phyloP scores from a whole-genome alignment of 2,888 invertebrate genomes.

The Dasysyrphus albostriatus region DNA sequence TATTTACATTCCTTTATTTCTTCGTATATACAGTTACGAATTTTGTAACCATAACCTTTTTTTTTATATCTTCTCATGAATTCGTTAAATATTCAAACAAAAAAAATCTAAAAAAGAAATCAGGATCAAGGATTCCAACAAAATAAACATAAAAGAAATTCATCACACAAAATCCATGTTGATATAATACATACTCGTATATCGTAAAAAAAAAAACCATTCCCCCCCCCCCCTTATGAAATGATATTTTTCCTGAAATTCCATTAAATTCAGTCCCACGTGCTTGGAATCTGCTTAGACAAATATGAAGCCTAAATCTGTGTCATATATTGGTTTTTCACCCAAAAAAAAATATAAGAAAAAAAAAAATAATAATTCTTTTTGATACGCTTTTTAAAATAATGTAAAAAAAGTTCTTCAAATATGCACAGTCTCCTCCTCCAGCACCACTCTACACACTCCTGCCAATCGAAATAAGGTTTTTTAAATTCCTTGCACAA shows the following conservation, averaged over 20 bases:
- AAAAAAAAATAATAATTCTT: slow-evolving; percentile 31
- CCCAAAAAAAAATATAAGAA: background rate
- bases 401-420: slow-evolving; percentile 7
- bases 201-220: background rate
- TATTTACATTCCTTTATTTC: background rate
- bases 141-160: slow-evolving; percentile 40
- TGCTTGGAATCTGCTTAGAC: slow-evolving; percentile 41
- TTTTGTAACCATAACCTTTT: slow-evolving; percentile 1
- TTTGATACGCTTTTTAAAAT: slow-evolving; percentile 19
- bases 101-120: slow-evolving; percentile 10
- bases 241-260: slow-evolving; percentile 23
- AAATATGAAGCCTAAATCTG: slow-evolving; percentile 34
- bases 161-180: slow-evolving; percentile 42
- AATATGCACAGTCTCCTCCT: slow-evolving; percentile 33
- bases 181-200: background rate
- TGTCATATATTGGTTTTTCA: slow-evolving; percentile 35
- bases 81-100: slow-evolving; percentile 28
- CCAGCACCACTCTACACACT: background rate
- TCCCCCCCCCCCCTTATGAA: background rate
- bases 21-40: background rate
- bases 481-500: slow-evolving; percentile 51
- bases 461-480: background rate
- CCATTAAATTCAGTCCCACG: slow-evolving; percentile 32
- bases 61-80: slow-evolving; percentile 1
- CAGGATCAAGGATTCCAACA: slow-evolving; percentile 27